Conservation (phyloP, 2,888 invertebrate species). For the Cacoxenus indagator region DNA sequence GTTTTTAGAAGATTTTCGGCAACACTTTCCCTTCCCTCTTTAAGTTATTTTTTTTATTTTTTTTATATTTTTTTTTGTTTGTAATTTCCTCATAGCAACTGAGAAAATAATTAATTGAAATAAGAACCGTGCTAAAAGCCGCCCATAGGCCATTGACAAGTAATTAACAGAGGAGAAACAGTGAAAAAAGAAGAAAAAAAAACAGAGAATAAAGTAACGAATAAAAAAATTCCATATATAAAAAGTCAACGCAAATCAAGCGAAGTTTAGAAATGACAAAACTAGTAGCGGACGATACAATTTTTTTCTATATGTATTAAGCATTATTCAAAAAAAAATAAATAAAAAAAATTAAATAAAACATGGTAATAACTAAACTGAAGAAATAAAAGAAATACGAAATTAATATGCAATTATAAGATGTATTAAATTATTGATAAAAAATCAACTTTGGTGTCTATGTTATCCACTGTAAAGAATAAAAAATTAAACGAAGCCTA, state of each 20-base stretch:
- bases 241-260: constrained; percentile 27
- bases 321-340: constrained; percentile 23
- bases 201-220: constrained; percentile 23
- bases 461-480: constrained; percentile 25
- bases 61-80: constrained; percentile 1
- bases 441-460: constrained; percentile 25
- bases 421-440: constrained; percentile 25
- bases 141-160: constrained; percentile 58
- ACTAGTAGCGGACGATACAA: constrained; percentile 28
- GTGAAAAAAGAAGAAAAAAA: constrained; percentile 22
- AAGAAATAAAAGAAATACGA: constrained; percentile 36
- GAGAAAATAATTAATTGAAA: constrained; percentile 27
- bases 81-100: constrained; percentile 12
- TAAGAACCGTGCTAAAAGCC: constrained; percentile 51
- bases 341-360: constrained; percentile 15
- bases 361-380: too few species aligned
- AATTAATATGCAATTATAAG: constrained; percentile 24
- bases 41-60: background rate
- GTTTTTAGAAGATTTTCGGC: background rate
- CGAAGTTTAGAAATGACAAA: constrained; percentile 19
- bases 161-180: constrained; percentile 24
- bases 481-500: background rate
- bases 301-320: constrained; percentile 30
- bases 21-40: background rate
- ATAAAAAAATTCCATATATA: constrained; percentile 27